Percentiles rank a stretch among this genome's conserved stretches.
Conservation (phyloP, 1,140 invertebrate species). For the Pseudachorutes palmiensis region DNA sequence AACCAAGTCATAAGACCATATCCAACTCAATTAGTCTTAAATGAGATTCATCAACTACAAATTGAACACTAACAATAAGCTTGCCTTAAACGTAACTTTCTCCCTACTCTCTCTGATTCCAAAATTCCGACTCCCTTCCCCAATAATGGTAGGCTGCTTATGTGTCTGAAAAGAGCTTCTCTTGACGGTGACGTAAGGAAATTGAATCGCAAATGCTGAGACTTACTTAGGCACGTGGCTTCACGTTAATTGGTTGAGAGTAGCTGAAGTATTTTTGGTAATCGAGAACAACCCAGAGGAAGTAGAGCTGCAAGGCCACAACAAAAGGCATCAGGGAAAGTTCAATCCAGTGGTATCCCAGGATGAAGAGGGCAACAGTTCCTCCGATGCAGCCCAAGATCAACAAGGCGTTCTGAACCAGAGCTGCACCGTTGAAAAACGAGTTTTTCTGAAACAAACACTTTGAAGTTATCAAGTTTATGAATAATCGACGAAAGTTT, state of each 20-base stretch:
- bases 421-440: background rate
- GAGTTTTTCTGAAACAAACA: conserved; percentile 1
- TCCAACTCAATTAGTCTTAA: too few relatives aligned
- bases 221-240: background rate
- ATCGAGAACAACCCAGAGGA: background rate
- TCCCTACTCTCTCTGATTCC: too few relatives aligned
- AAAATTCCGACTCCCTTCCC: too few relatives aligned
- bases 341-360: background rate
- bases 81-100: too few relatives aligned
- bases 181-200: too few relatives aligned
- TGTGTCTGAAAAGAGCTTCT: too few relatives aligned
- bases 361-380: background rate
- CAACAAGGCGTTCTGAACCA: background rate
- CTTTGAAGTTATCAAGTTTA: too few relatives aligned
- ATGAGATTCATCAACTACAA: too few relatives aligned
- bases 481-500: background rate
- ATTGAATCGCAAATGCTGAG: too few relatives aligned
- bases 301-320: background rate
- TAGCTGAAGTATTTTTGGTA: background rate
- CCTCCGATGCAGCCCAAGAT: background rate
- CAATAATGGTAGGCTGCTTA: too few relatives aligned
- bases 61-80: too few relatives aligned
- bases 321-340: background rate
- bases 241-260: background rate
- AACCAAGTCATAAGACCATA: too few relatives aligned